phyloP scores from a whole-genome alignment of 2,888 invertebrate species.

The Rhorus exstirpatorius region DNA sequence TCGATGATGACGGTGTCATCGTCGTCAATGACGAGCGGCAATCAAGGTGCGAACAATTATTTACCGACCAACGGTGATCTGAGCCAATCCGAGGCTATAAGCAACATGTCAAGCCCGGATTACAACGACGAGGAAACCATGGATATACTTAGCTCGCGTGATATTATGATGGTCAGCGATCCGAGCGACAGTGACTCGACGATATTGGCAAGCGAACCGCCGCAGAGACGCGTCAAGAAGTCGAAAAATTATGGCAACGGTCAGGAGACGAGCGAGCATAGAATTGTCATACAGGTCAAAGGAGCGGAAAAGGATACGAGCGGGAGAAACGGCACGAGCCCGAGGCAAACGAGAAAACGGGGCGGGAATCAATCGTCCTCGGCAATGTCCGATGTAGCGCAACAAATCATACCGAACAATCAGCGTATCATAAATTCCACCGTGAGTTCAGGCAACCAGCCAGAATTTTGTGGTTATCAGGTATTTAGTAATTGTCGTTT shows the following conservation, averaged over 20 bases:
- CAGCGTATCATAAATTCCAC: conserved; percentile 66
- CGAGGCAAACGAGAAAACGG: conserved; percentile 79
- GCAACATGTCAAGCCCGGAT: conserved; percentile 96
- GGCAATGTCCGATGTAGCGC: conserved; percentile 44
- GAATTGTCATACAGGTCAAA: conserved; percentile 94
- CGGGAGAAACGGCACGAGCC: conserved; percentile 79
- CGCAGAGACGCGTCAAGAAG: conserved; percentile 86
- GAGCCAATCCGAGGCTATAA: conserved; percentile 94
- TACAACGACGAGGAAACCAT: conserved; percentile 95
- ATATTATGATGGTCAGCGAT: conserved; percentile 95
- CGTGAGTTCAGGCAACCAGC: conserved; percentile 73
- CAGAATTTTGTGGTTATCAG: conserved; percentile 72
- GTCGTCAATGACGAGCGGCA: conserved; percentile 78
- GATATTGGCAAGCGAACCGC: conserved; percentile 93
- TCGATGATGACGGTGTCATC: conserved; percentile 74
- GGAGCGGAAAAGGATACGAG: conserved; percentile 87
- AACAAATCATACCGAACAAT: conserved; percentile 34
- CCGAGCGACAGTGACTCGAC: conserved; percentile 96
- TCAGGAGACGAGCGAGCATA: conserved; percentile 89
- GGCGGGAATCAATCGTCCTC: conserved; percentile 66
- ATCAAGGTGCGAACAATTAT: conserved; percentile 72
- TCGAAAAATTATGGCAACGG: conserved; percentile 71
- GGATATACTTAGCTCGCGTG: conserved; percentile 92
- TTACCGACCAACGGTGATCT: conserved; percentile 89
- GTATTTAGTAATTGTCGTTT: conserved; percentile 64